Conservation (phyloP, 1,140 invertebrate genomes). For the Gryon sp. region DNA sequence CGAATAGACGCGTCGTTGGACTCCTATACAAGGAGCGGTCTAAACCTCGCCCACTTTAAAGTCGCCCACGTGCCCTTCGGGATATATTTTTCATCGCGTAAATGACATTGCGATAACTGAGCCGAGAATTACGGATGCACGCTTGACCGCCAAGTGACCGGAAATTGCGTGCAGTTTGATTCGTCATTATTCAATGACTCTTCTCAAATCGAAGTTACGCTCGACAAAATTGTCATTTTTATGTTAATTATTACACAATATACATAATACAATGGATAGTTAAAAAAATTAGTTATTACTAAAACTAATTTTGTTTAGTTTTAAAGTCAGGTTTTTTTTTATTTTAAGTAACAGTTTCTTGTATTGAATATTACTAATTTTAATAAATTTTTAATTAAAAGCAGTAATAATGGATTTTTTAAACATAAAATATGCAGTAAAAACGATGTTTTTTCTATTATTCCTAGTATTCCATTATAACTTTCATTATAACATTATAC, state of each 20-base stretch:
- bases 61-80: conserved; percentile 46
- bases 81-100: conserved; percentile 39
- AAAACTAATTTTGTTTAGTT: too few species aligned
- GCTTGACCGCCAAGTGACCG: conserved; percentile 55
- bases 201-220: conserved; percentile 26
- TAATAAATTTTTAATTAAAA: too few species aligned
- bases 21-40: conserved; percentile 53
- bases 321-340: too few species aligned
- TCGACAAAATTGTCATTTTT: conserved; percentile 24
- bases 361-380: too few species aligned
- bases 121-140: conserved; percentile 46
- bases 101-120: conserved; percentile 42
- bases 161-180: conserved; percentile 40
- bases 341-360: too few species aligned
- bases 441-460: too few species aligned
- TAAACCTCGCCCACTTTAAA: conserved; percentile 54
- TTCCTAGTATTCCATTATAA: too few species aligned
- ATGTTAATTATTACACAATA: background rate
- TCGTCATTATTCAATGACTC: conserved; percentile 15
- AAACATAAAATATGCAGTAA: too few species aligned
- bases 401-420: too few species aligned
- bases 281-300: too few species aligned
- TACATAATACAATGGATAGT: too few species aligned
- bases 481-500: too few species aligned
- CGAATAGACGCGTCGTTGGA: conserved; percentile 30